Percentiles rank a stretch among this genome's conserved stretches.
Conservation (phyloP, 2,888 invertebrate species). For the Acleris cristana region DNA sequence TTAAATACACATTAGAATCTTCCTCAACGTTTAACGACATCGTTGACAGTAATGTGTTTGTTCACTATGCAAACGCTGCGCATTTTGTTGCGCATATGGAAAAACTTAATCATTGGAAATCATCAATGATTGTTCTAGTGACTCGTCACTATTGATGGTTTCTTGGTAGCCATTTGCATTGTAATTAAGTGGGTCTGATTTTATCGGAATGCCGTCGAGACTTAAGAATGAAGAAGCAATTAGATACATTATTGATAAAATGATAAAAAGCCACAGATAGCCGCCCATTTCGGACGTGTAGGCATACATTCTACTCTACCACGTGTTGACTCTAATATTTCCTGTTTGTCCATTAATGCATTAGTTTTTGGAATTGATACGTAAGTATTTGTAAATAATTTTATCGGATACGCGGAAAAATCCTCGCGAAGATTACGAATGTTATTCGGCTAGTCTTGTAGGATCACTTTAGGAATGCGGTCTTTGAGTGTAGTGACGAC, state of each 20-base stretch:
- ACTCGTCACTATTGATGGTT: constrained; percentile 10
- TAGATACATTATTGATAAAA: constrained; percentile 1
- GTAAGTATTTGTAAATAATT: constrained; percentile 8
- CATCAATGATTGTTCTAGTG: background rate
- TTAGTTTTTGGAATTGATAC: constrained; percentile 21
- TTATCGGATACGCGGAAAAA: constrained; percentile 26
- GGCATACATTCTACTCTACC: background rate
- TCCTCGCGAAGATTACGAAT: constrained; percentile 20
- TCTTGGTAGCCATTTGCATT: constrained; percentile 18
- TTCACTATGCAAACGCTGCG: constrained; percentile 22
- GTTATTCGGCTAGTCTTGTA: constrained; percentile 13
- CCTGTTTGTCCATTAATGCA: constrained; percentile 24
- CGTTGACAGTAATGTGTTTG: background rate
- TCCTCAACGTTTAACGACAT: no score
- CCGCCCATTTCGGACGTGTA: no score
- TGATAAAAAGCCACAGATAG: no score
- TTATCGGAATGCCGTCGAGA: no score
- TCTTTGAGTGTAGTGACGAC: no score
- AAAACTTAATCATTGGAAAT: background rate
- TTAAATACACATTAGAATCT: no score
- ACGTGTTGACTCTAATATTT: constrained; percentile 25
- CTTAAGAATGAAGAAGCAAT: no score
- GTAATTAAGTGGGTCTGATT: no score
- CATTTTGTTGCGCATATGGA: constrained; percentile 4
- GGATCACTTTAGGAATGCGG: no score